Evolutionary conservation across 2,888 invertebrate species (phyloP).

Genomic region (Andrena praecox): DNA sequence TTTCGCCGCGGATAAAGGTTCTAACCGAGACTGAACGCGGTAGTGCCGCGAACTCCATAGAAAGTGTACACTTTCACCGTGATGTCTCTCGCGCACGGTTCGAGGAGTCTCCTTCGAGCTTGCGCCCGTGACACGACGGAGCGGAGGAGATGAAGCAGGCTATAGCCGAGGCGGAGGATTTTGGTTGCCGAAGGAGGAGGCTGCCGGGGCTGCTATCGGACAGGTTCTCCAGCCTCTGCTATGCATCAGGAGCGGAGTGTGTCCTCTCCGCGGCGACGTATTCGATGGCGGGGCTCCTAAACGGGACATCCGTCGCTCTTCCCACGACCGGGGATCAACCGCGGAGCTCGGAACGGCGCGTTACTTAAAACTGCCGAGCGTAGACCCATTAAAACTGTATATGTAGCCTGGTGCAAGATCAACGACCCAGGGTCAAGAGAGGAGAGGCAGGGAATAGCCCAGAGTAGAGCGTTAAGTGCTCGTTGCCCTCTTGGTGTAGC

Average conservation of each 20-base stretch:
- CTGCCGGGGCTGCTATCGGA: neutral
- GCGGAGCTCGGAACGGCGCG: conserved; percentile 53
- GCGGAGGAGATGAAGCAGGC: neutral
- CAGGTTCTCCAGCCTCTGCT: neutral
- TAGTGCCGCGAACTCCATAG: conserved; percentile 73
- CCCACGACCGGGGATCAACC: conserved; percentile 63
- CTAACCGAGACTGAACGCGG: conserved; percentile 62
- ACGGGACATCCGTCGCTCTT: conserved; percentile 41
- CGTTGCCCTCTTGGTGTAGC: conserved; percentile 59
- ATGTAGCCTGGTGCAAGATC: conserved; percentile 66
- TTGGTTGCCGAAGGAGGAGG: neutral
- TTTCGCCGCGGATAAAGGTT: conserved; percentile 25
- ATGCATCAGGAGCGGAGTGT: neutral
- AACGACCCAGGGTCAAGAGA: conserved; percentile 72
- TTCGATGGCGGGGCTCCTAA: conserved; percentile 15
- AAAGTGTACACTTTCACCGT: conserved; percentile 78
- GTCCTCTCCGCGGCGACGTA: conserved; percentile 11
- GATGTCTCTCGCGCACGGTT: conserved; percentile 58
- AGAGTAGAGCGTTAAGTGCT: conserved; percentile 65
- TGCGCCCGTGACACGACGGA: neutral
- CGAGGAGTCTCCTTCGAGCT: conserved; percentile 40
- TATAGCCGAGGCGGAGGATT: neutral
- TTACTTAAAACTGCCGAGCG: conserved; percentile 65
- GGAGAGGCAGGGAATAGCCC: conserved; percentile 44
- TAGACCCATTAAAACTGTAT: conserved; percentile 68